Evolutionary conservation across 1,140 invertebrate species (phyloP).

Genomic region (Bombus pascuorum): DNA sequence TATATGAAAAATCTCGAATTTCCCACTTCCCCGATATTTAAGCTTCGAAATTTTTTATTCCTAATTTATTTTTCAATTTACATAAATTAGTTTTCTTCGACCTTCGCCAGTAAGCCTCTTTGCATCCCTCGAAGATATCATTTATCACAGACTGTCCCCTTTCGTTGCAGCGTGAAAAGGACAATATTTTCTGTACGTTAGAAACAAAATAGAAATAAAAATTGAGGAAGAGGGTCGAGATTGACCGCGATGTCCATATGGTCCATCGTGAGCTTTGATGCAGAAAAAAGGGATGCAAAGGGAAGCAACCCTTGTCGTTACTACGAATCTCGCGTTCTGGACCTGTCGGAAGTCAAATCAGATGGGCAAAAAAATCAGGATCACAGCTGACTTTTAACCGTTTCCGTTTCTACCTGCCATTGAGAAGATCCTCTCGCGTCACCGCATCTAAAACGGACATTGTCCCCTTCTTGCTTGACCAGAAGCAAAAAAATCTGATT

Average conservation of each 20-base stretch:
- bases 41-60: too few relatives aligned
- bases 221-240: background rate
- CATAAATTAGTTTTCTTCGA: too few relatives aligned
- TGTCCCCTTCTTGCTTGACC: background rate
- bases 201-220: background rate
- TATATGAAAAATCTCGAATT: too few relatives aligned
- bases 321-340: constrained; percentile 6
- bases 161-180: background rate
- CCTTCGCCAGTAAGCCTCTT: background rate
- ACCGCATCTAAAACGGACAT: background rate
- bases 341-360: constrained; percentile 47
- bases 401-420: constrained; percentile 30
- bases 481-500: too few relatives aligned
- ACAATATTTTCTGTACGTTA: background rate
- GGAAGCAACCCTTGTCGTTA: constrained; percentile 28
- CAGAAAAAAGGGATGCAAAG: background rate
- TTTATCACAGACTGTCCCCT: background rate
- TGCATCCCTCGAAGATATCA: too few relatives aligned
- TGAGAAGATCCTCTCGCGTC: background rate
- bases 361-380: constrained; percentile 13
- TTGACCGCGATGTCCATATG: constrained; percentile 49
- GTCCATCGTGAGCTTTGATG: constrained; percentile 7
- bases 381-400: constrained; percentile 41
- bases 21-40: too few relatives aligned
- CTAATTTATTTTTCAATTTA: too few relatives aligned